Evolutionary conservation across 2,113 vertebrate genomes (phyloP), one percentile per base, ranked within the genome.

Genomic region (Caloenas nicobarica): DNA sequence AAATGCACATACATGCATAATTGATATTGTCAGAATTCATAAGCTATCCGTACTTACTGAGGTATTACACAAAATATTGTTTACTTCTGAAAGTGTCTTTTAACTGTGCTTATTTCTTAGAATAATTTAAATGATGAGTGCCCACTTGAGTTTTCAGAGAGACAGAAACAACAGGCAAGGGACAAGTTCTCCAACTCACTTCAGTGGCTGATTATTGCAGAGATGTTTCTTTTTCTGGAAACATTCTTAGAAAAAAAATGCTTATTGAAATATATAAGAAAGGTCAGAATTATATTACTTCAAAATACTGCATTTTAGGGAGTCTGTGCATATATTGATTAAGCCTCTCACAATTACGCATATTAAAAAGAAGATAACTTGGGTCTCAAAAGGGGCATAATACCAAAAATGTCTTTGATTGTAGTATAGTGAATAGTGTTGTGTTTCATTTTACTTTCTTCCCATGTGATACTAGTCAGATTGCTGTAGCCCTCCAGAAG

Each of bases 271-370:
- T 11, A 23, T 9, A 5, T 34, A 31, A 51, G 13, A 64, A 62
- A 16, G 21, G 19, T 51, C 7, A 78, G 42, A 51, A 81, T n/a
- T 26, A 28, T 16, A 13, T 53, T 53, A 40, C 34, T 69, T 70
- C 19, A 64, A 57, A 74, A 62, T 31, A 13, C 19, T 56, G 5
- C 11, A 12, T 64, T 77, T 44, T 76, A 58, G 70, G 42, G 9
- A 58, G 5, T 58, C 0, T 36, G 3, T 26, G 8, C 1, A 0
- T 18, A 54, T 71, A 50, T 61, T 38, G 44, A n/a, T 48, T 66
- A 72, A 69, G 4, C 14, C 7, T 78, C 28, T n/a, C 61, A 38
- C 5, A 73, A 11, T 23, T 56, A 36, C 42, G 4, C 3, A 4
- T 68, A 23, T 29, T 38, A n/a, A 60, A 81, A 68, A 40, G 7